Evolutionary conservation across 1,140 invertebrate genomes (phyloP).

Genomic region (Sminthurides bifidus): DNA sequence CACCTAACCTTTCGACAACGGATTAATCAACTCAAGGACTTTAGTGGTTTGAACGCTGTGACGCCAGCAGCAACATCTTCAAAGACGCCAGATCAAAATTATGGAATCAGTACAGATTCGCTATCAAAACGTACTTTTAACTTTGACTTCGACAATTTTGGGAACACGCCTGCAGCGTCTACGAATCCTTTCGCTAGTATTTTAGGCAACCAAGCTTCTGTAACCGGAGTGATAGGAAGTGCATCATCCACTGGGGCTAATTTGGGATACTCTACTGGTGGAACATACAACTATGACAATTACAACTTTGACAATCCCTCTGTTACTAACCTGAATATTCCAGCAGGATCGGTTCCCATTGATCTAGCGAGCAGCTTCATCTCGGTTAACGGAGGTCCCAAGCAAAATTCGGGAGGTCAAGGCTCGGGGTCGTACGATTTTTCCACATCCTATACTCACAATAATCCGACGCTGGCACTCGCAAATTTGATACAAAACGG

Average conservation of each 20-base stretch:
- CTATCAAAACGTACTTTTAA: slow-evolving; percentile 7
- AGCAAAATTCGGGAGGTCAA: neutral
- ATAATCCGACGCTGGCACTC: slow-evolving; percentile 2
- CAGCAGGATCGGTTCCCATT: slow-evolving; percentile 19
- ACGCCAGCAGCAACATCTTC: too few relatives aligned
- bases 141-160: slow-evolving; percentile 5
- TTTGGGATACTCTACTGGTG: neutral
- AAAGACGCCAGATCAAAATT: too few relatives aligned
- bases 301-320: slow-evolving; percentile 7
- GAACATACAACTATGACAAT: slow-evolving; percentile 4
- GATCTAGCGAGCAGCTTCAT: slow-evolving; percentile 23
- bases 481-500: slow-evolving; percentile 1
- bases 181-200: slow-evolving; percentile 5
- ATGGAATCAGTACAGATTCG: too few relatives aligned
- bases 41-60: too few relatives aligned
- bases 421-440: neutral
- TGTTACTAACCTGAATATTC: neutral
- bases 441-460: neutral
- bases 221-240: neutral
- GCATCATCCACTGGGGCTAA: neutral
- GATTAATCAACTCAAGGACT: too few relatives aligned
- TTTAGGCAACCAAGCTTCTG: neutral
- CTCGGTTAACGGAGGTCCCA: slow-evolving; percentile 1
- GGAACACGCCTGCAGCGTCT: neutral
- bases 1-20: neutral